Base-by-base conservation (phyloP, 2,797 vertebrate species). In the Peromyscus eremicus region DNA sequence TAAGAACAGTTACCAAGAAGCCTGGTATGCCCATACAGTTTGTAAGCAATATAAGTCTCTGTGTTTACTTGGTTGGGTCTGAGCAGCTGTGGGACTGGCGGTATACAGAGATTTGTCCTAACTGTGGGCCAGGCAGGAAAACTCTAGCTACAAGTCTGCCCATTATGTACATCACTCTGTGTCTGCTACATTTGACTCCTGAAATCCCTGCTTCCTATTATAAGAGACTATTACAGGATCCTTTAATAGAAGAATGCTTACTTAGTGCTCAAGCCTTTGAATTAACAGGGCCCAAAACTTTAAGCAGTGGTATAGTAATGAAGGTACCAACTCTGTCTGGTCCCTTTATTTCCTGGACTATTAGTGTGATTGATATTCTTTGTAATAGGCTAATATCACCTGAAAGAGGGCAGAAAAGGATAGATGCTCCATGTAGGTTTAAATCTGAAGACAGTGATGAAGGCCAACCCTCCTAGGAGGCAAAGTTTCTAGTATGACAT, bases 191-290 rank as follows among this genome's bases (percentile, higher is more conserved):
- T 76, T 66, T 66, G 46, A 64, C 55, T 92, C 17, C 32, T 93
- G 13, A 7, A 52, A n/a, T 75, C 40, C 87, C 29, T 32, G 29
- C 17, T 95, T 62, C 29, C 16, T 14, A 12, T 81, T 92, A 70
- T 89, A 43, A 90, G 66, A 29, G 25, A 37, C 34, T 19, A 11
- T 49, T 13, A 6, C 1, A 89, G 8, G 5, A 32, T 71, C 82
- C 40, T 70, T 87, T 64, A 80, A 40, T 81, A 9, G 43, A 77
- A 81, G 34, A 83, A 76, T 84, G 90, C 71, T 86, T 94, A 85
- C 14, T 73, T 83, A 34, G 3, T 66, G 43, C 19, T 32, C 71
- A 85, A 91, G 2, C 3, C 37, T 95, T 25, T 87, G 32, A 76
- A 76, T 46, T 11, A 52, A 12, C 7, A 40, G 34, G 27, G 17